phyloP scores from a whole-genome alignment of 2,797 vertebrate genomes.

The Smutsia temminckii region DNA sequence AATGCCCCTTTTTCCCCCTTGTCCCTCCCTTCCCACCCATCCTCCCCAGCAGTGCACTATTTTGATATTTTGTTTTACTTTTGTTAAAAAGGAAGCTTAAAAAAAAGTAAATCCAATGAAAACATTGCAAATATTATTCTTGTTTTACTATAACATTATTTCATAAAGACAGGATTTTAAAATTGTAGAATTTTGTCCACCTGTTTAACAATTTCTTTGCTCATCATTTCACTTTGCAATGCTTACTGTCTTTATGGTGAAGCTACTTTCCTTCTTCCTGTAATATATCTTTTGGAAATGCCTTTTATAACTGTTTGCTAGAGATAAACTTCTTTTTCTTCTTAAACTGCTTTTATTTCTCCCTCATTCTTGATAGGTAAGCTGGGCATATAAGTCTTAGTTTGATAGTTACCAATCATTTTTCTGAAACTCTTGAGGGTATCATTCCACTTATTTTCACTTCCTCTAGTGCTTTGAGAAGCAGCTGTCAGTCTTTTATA shows the following conservation, averaged over 20 bases:
- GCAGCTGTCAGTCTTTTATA: neutral
- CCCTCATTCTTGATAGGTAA: neutral
- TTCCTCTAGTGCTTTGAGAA: neutral
- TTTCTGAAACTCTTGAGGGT: neutral
- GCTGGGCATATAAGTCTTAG: neutral
- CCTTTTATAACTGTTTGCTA: neutral
- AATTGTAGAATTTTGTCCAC: neutral
- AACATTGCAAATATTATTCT: neutral
- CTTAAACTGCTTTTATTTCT: neutral
- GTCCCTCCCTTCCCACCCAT: too few species aligned
- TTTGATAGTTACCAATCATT: neutral
- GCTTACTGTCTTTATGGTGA: neutral
- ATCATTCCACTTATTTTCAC: neutral
- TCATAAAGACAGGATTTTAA: neutral
- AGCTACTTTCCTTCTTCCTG: neutral
- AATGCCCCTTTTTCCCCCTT: too few species aligned
- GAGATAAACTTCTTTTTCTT: neutral
- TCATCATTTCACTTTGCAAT: neutral
- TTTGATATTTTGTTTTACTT: too few species aligned
- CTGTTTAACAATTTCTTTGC: neutral
- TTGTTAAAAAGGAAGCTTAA: too few species aligned
- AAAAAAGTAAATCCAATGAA: neutral
- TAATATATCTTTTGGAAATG: neutral
- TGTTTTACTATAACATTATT: neutral
- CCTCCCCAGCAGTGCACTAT: neutral